Base-by-base conservation (phyloP, 2,113 vertebrate genomes). In the Eulacestoma nigropectus region DNA sequence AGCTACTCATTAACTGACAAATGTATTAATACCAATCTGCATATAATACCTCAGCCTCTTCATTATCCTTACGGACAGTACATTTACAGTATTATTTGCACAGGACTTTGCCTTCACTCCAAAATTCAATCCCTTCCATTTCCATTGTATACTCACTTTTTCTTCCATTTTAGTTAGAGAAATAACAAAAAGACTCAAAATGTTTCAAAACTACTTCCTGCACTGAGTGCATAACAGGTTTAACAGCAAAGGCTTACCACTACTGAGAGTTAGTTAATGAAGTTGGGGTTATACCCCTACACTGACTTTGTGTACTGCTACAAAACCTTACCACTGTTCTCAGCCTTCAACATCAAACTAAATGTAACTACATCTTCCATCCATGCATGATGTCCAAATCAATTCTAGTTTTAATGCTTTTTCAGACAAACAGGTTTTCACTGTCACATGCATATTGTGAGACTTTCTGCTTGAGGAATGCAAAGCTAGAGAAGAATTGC, bases 301-400 rank as follows among this genome's bases (percentile, higher is more conserved):
- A 18, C 5, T 70, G 6, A 2, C 63, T 32, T 57, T 2, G 1
- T 0, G 1, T 15, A 30, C 33, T 49, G 29, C 56, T 52, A 46
- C 26, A 57, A 89, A 89, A 68, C 22, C 17, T 26, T n/a, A 82
- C 32, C 11, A 15, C 29, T 75, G 11, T 37, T 67, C 37, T 53
- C 53, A 65, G 26, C 46, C 13, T 94, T 87, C 3, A 1, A 73
- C 26, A 68, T 37, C 30, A 42, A 72, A 52, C 44, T 81, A 52
- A 87, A 86, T 4, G 21, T 50, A 90, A 77, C 30, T 26, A 20
- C 19, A 33, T 35, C 37, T 77, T 79, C 57, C 47, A 82, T 14
- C 49, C n/a, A 76, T 1, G 10, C 16, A 42, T 1, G 13, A 62
- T 26, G 29, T 60, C 17, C 65, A 64, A 75, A 85, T 1, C 37